Base-by-base conservation (phyloP, 2,888 invertebrate species). In the Drosophila multiciliata region DNA sequence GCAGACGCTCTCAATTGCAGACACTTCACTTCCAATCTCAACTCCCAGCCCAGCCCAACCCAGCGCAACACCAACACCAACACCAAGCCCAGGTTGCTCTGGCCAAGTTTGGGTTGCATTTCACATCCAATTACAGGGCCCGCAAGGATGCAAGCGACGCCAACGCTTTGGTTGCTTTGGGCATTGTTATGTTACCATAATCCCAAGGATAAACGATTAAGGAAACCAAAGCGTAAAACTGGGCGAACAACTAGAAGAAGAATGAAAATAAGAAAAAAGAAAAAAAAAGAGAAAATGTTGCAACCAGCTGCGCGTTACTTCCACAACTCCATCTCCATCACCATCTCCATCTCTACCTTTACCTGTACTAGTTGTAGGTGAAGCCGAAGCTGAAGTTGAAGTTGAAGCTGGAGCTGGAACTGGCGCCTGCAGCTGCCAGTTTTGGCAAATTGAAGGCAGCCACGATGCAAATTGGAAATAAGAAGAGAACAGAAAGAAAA, bases 171-270 rank as follows among this genome's bases (percentile, higher is more conserved):
- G 82, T 69, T 87, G 82, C 90, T 83, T 68, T 71, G 90, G 86
- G 85, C 80, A 88, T 89, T 84, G 89, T 88, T 89, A 86, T 83
- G 80, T 86, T 88, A 81, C 75, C 82, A 83, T 84, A 82, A 84
- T 80, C 79, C 80, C 79, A 66, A 68, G 65, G 62, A 88, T 83
- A 89, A 90, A 79, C 89, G 87, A 88, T 88, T 88, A 87, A 85
- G 75, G 77, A 79, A 90, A 78, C 78, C 84, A 89, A 85, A 78
- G 89, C 81, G 80, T 73, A 66, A 77, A 83, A 80, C 89, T 82
- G 78, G 76, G 81, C 81, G 69, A 87, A 63, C 42, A 55, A 52
- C 6, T 17, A 38, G 53, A 29, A 52, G 52, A 38, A 58, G 38
- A 20, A 42, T 35, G 26, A 45, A 29, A 49, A 29, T 26, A 11